These are phyloP conservation scores for Grammatotria lemairii DNA, from an alignment of 2,113 vertebrate genomes.

Conservation along the genomic window DNA sequence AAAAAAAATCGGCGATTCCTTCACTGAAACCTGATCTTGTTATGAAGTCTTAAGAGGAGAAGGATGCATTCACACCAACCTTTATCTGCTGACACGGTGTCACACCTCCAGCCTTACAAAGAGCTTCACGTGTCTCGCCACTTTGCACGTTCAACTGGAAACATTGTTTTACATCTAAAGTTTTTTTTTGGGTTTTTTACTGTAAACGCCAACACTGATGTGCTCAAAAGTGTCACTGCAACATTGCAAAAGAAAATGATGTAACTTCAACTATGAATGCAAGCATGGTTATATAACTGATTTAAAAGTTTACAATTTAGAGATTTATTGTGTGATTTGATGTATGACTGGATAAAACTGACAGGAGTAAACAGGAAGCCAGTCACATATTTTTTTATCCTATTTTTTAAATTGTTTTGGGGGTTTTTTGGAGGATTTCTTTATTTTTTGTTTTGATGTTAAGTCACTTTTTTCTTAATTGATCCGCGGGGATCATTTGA, in stretches of 20 bases:
- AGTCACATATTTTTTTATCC: accelerated
- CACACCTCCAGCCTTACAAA: background rate
- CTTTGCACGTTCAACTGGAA: background rate
- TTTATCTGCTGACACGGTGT: background rate
- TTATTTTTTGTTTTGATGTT: background rate
- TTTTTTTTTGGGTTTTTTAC: background rate
- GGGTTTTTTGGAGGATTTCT: accelerated
- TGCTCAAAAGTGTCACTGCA: background rate
- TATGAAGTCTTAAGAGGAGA: background rate
- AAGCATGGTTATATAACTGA: accelerated
- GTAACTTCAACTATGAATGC: background rate
- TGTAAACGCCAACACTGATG: background rate
- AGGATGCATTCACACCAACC: background rate
- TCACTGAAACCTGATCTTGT: constrained; percentile 9
- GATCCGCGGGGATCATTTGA: background rate
- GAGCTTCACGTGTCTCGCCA: background rate
- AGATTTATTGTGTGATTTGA: accelerated
- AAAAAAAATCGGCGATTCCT: constrained; percentile 17
- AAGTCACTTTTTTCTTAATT: background rate
- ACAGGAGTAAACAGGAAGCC: background rate
- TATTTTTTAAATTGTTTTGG: background rate
- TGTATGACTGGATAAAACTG: background rate
- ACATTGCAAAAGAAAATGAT: background rate
- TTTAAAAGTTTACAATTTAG: background rate
- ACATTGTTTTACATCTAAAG: background rate